phyloP scores from a whole-genome alignment of 2,113 vertebrate genomes.

The Amphiprion percula region DNA sequence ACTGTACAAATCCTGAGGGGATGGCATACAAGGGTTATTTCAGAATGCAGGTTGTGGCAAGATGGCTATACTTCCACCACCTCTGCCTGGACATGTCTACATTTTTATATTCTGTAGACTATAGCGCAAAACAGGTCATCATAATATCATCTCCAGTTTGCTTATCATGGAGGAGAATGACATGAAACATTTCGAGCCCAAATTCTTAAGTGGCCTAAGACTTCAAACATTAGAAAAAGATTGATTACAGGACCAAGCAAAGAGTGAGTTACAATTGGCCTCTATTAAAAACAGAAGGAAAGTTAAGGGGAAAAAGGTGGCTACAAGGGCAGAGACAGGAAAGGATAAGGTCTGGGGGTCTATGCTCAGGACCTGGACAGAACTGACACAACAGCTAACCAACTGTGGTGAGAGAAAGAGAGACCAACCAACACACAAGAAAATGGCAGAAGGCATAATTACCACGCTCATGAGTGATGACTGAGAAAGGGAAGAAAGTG shows the following conservation, averaged over 20 bases:
- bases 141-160: not conserved
- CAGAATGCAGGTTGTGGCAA: conserved; percentile 9
- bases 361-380: conserved; percentile 86
- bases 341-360: conserved; percentile 43
- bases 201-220: conserved; percentile 6
- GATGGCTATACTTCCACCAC: conserved; percentile 8
- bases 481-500: conserved; percentile 90
- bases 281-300: not conserved
- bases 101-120: conserved; percentile 1
- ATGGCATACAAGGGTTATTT: conserved; percentile 53
- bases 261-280: conserved; percentile 24
- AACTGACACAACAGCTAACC: conserved; percentile 85
- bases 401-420: conserved; percentile 44
- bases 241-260: conserved; percentile 4
- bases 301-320: conserved; percentile 25
- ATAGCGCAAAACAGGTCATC: conserved; percentile 5
- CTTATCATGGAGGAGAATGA: not conserved
- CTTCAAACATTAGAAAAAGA: conserved; percentile 1
- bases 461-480: conserved; percentile 96
- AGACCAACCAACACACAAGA: conserved; percentile 76
- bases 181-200: conserved; percentile 3
- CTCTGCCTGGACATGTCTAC: not conserved
- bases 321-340: conserved; percentile 48
- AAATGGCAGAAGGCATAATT: conserved; percentile 92
- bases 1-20: conserved; percentile 87